Base-by-base conservation (phyloP, 2,113 vertebrate genomes). In the Leptobrachium leishanense region DNA sequence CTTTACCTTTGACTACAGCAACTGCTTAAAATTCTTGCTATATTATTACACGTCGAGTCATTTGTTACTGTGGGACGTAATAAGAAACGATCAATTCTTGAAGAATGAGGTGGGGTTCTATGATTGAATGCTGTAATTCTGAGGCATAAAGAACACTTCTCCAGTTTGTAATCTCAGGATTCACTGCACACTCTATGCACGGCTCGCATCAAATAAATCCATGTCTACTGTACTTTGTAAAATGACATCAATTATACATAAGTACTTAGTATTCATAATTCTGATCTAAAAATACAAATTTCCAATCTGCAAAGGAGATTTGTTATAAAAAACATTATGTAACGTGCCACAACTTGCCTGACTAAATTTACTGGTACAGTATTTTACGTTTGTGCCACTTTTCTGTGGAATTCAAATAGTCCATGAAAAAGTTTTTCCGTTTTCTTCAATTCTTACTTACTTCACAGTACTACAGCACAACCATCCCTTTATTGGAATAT, bases 21-120 rank as follows among this genome's bases (percentile, higher is more conserved):
- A 70, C 76, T 77, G 76, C 76, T 70, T 77, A 77, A 77, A 77
- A 77, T 77, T 70, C 67, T 54, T 70, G 53, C 76, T 77, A 50
- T 77, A 70, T 70, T 70, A 70, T 77, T 77, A 50, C 43, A 63
- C 68, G 54, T 62, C 55, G 42, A 70, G 76, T 63, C 76, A 77
- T 77, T 77, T 77, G 54, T 77, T 70, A 63, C 53, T 50, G 20
- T 77, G 68, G 11, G 67, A 62, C 20, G 44, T 77, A 77, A 77
- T 69, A 70, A 69, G 66, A 70, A 70, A 63, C 67, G 43, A 69
- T 77, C 76, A 70, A 63, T 77, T 42, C 76, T 69, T 77, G 67
- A 71, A 77, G 67, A 77, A 70, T 63, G 76, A 39, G 76, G 76
- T 70, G 76, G 67, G 68, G 68, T 41, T 70, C 54, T 50, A 50